A percentile compares a stretch with the other conserved stretches of the same genome.
These are phyloP conservation scores for Athalia circularis DNA, from an alignment of 2,888 invertebrate species.

Conservation along the genomic window DNA sequence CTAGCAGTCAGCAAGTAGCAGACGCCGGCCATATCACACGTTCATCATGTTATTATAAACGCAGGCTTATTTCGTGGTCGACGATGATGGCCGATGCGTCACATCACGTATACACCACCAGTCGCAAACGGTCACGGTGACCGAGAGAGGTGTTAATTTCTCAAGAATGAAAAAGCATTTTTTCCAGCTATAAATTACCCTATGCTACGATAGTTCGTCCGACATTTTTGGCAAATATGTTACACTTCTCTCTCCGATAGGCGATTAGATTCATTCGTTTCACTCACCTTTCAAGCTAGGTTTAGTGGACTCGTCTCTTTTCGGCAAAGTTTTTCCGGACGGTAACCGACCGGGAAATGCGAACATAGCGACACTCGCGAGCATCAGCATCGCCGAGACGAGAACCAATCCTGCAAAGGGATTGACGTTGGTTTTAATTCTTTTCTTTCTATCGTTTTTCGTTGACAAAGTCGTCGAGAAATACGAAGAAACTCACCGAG, in stretches of 20 bases:
- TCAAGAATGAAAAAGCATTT: no score
- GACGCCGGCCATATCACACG: neutral
- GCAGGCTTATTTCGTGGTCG: constrained; percentile 24
- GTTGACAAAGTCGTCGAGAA: neutral
- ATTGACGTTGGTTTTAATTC: neutral
- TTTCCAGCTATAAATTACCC: no score
- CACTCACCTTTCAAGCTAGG: constrained; percentile 80
- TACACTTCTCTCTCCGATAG: neutral
- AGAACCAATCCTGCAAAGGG: constrained; percentile 83
- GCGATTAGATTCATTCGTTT: no score
- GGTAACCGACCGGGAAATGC: constrained; percentile 90
- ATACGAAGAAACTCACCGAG: constrained; percentile 79
- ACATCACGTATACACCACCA: neutral
- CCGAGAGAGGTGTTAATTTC: no score
- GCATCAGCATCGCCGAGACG: constrained; percentile 87
- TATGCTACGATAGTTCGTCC: no score
- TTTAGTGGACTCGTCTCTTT: constrained; percentile 74
- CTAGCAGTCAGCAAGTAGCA: constrained; percentile 44
- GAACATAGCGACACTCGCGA: constrained; percentile 92
- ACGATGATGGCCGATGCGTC: constrained; percentile 4
- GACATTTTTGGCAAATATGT: no score
- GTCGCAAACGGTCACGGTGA: no score
- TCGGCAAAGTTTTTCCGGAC: constrained; percentile 71
- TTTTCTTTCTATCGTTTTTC: constrained; percentile 1
- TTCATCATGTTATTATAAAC: constrained; percentile 33